These are phyloP conservation scores for Falcaria lacertinaria DNA, from an alignment of 2,888 invertebrate species.

Conservation along the genomic window DNA sequence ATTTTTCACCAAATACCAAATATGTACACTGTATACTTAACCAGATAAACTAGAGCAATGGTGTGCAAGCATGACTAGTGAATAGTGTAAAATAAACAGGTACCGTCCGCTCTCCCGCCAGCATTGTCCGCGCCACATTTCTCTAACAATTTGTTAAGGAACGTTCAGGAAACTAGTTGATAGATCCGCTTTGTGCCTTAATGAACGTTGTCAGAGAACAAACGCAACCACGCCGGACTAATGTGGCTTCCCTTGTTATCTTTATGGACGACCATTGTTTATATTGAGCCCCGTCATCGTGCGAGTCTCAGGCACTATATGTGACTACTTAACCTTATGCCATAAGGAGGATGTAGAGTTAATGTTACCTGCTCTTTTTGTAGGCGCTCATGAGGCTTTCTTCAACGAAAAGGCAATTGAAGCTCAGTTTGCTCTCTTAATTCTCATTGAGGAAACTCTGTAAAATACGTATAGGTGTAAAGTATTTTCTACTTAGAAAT, in stretches of 20 bases:
- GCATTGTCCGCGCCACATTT: conserved; percentile 54
- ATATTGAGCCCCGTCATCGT: conserved; percentile 52
- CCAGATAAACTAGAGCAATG: too few species aligned
- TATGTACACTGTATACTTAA: too few species aligned
- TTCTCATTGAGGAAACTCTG: background rate
- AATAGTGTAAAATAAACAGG: conserved; percentile 20
- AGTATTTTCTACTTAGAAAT: background rate
- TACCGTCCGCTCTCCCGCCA: conserved; percentile 24
- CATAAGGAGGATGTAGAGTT: background rate
- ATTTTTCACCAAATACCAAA: too few species aligned
- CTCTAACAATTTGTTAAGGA: conserved; percentile 62
- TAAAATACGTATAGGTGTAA: background rate
- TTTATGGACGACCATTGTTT: conserved; percentile 58
- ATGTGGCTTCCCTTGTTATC: conserved; percentile 60
- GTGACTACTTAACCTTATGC: conserved; percentile 9
- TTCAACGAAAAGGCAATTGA: background rate
- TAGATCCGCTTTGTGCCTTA: conserved; percentile 68
- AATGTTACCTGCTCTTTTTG: background rate
- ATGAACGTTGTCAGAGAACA: conserved; percentile 71
- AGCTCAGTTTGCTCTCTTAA: background rate
- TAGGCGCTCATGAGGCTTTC: background rate
- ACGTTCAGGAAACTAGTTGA: conserved; percentile 62
- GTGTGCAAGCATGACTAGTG: conserved; percentile 9
- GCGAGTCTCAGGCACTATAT: conserved; percentile 25
- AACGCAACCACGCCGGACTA: conserved; percentile 57